Evolutionary conservation across 1,140 invertebrate species (phyloP), one percentile per base, ranked within the genome.

Genomic region (Atta texana): DNA sequence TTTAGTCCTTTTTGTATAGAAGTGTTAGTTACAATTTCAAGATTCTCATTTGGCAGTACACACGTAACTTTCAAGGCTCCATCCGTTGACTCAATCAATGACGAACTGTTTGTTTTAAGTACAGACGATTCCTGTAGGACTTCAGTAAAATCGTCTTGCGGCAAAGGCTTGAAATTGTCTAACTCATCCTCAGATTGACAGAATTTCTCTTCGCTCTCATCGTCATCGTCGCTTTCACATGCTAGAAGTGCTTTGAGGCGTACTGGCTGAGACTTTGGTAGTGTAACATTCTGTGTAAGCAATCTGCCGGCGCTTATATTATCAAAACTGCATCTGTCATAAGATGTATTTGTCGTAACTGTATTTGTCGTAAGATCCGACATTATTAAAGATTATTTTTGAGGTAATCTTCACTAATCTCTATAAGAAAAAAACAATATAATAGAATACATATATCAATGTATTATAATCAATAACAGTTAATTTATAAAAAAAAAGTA

Each of bases 251-350:
- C 91, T 57, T 93, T 93, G 4, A 94, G 88, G 8, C 91, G 85
- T 7, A 93, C 84, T 16, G 94, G 94, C 66, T 93, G 89, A 68
- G 91, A 89, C 66, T 92, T 94, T 64, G 91, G 89, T 18, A 90
- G 87, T n/a, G 85, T 84, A 31, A 78, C 66, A n/a, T 81, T 91
- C 8, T 89, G 84, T 84, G 72, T 64, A 7, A 85, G 69, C 8
- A 76, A 28, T 59, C 49, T 80, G 10, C 80, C 81, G 34, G 61
- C 59, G 18, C 88, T 85, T 0, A 92, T 90, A 59, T 49, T 85
- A 53, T 61, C 86, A 1, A 90, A 63, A 34, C 75, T 88, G 5
- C 81, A 88, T 28, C 69, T 89, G 16, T 89, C 81, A 12, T 34
- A 34, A 34, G 31, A 34, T 34, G 31, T 34, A 34, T 80, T 86